phyloP scores from a whole-genome alignment of 1,140 invertebrate genomes.

The Meloidogyne chitwoodi region DNA sequence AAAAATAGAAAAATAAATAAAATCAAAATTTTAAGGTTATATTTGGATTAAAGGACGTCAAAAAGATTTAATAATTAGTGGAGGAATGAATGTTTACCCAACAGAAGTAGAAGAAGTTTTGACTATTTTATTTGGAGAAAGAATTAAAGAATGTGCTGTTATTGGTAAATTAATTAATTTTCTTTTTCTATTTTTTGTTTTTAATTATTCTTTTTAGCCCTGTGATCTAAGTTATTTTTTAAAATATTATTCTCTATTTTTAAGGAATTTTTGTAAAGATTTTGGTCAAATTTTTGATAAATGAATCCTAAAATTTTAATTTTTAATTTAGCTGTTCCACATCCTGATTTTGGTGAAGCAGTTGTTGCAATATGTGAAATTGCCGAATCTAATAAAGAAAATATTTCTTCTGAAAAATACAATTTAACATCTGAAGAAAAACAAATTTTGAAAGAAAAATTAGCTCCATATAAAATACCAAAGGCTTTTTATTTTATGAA shows the following conservation, averaged over 20 bases:
- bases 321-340: slow-evolving; percentile 38
- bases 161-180: slow-evolving; percentile 36
- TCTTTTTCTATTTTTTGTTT: not conserved
- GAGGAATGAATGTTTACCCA: slow-evolving; percentile 59
- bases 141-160: slow-evolving; percentile 49
- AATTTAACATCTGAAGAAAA: slow-evolving; percentile 23
- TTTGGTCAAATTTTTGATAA: too few species aligned
- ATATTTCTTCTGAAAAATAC: not conserved
- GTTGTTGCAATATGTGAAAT: slow-evolving; percentile 51
- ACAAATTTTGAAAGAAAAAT: slow-evolving; percentile 26
- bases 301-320: slow-evolving; percentile 4
- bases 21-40: slow-evolving; percentile 32
- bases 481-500: slow-evolving; percentile 49
- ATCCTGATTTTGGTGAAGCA: slow-evolving; percentile 57
- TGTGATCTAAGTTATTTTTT: too few species aligned
- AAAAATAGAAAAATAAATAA: not conserved
- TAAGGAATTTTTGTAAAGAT: too few species aligned
- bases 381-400: not conserved
- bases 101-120: slow-evolving; percentile 57
- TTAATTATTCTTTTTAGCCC: not conserved
- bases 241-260: too few species aligned
- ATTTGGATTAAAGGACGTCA: slow-evolving; percentile 46
- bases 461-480: slow-evolving; percentile 49
- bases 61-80: slow-evolving; percentile 56
- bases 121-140: slow-evolving; percentile 36